These are phyloP conservation scores for Xanthia icteritia DNA, from an alignment of 2,888 invertebrate genomes.

Conservation along the genomic window DNA sequence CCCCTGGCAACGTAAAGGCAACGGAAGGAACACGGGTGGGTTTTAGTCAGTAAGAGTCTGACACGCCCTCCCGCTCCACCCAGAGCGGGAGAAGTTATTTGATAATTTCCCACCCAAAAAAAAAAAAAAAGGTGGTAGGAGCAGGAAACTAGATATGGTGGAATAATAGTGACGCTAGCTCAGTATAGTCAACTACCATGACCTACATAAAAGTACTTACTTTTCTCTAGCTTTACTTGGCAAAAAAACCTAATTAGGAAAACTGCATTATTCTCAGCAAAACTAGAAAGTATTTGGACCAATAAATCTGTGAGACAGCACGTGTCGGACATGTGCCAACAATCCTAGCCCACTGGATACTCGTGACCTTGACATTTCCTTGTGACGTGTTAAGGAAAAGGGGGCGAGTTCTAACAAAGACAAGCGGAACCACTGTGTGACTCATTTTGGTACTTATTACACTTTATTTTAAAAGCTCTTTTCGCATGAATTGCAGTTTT, in stretches of 20 bases:
- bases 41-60: too few species aligned
- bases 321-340: conserved; percentile 50
- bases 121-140: not conserved
- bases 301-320: conserved; percentile 35
- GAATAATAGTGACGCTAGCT: conserved; percentile 6
- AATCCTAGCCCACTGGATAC: conserved; percentile 7
- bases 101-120: too few species aligned
- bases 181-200: conserved; percentile 11
- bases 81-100: too few species aligned
- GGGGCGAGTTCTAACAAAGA: conserved; percentile 29
- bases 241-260: not conserved
- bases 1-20: too few species aligned
- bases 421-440: conserved; percentile 7
- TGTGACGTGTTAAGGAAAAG: conserved; percentile 43
- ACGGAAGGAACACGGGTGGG: too few species aligned
- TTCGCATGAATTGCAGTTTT: not conserved
- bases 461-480: not conserved
- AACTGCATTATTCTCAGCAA: conserved; percentile 3
- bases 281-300: not conserved
- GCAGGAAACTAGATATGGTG: conserved; percentile 13
- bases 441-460: conserved; percentile 9
- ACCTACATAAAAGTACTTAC: not conserved
- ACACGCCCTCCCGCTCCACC: too few species aligned
- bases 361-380: conserved; percentile 54
- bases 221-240: not conserved